These are phyloP conservation scores for Natator depressus DNA, from an alignment of 2,113 vertebrate genomes.

Conservation along the genomic window DNA sequence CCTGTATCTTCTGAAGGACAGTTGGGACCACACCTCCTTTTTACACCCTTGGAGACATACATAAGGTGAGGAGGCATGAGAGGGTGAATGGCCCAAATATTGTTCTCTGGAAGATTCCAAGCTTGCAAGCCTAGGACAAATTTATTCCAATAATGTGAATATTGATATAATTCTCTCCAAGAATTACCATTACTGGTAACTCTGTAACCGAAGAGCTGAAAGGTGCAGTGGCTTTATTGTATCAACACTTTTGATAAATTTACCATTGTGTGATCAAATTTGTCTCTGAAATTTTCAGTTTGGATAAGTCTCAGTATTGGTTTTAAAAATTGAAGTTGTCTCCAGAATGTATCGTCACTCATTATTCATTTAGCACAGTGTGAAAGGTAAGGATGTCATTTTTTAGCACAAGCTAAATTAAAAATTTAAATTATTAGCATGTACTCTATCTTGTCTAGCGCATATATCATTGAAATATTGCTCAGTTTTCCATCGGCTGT, in stretches of 20 bases:
- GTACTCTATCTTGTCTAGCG: conserved; percentile 48
- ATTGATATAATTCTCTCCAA: neutral
- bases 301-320: conserved; percentile 41
- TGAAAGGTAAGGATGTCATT: conserved; percentile 58
- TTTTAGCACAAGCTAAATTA: conserved; percentile 63
- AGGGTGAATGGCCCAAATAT: neutral
- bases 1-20: neutral
- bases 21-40: neutral
- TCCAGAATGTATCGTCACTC: conserved; percentile 30
- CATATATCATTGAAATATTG: neutral
- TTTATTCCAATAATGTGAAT: neutral
- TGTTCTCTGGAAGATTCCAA: rapidly evolving
- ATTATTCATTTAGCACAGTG: conserved; percentile 56
- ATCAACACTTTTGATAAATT: conserved; percentile 16
- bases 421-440: conserved; percentile 65
- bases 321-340: conserved; percentile 66
- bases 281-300: conserved; percentile 33
- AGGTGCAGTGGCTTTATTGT: neutral
- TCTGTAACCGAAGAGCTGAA: neutral
- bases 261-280: neutral
- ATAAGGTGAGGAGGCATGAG: neutral
- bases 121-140: neutral
- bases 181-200: rapidly evolving
- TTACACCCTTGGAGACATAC: neutral
- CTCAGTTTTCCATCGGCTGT: neutral